Evolutionary conservation across 1,140 invertebrate species (phyloP).

Genomic region (Pseudomyrmex dendroicus): DNA sequence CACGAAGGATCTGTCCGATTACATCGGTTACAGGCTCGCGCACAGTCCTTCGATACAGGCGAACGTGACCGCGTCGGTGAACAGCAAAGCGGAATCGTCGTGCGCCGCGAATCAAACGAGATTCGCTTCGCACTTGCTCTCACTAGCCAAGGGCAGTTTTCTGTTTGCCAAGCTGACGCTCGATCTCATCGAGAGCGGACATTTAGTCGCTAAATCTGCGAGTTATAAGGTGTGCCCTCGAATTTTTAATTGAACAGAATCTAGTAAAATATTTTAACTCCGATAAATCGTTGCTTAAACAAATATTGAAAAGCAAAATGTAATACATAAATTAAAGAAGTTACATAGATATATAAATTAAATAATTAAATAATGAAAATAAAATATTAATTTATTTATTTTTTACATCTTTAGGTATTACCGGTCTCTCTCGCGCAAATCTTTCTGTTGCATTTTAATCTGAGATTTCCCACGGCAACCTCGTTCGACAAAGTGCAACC

Average conservation of each 20-base stretch:
- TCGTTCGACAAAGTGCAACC: slow-evolving; percentile 95
- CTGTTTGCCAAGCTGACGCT: slow-evolving; percentile 96
- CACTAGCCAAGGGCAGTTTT: slow-evolving; percentile 94
- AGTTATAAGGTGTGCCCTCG: slow-evolving; percentile 92
- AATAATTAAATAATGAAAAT: too few relatives aligned
- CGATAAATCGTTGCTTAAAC: too few relatives aligned
- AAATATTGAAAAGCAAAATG: not conserved
- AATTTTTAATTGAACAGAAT: not conserved
- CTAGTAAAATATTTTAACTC: too few relatives aligned
- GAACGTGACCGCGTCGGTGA: slow-evolving; percentile 91
- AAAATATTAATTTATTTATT: too few relatives aligned
- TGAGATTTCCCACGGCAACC: slow-evolving; percentile 94
- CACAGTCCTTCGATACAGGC: slow-evolving; percentile 92
- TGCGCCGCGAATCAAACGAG: slow-evolving; percentile 88
- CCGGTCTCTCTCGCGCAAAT: slow-evolving; percentile 97
- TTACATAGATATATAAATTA: too few relatives aligned
- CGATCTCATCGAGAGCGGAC: slow-evolving; percentile 97
- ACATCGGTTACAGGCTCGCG: slow-evolving; percentile 92
- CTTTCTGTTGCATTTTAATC: slow-evolving; percentile 96
- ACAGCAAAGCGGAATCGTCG: slow-evolving; percentile 87
- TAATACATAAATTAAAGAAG: not conserved
- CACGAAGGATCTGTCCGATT: slow-evolving; percentile 94
- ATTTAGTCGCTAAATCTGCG: slow-evolving; percentile 96
- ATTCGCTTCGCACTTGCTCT: slow-evolving; percentile 94
- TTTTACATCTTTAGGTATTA: slow-evolving; percentile 85